Percentiles rank a stretch among this genome's conserved stretches.
These are phyloP conservation scores for Bambusicola thoracicus DNA, from an alignment of 2,113 vertebrate species.

Conservation along the genomic window DNA sequence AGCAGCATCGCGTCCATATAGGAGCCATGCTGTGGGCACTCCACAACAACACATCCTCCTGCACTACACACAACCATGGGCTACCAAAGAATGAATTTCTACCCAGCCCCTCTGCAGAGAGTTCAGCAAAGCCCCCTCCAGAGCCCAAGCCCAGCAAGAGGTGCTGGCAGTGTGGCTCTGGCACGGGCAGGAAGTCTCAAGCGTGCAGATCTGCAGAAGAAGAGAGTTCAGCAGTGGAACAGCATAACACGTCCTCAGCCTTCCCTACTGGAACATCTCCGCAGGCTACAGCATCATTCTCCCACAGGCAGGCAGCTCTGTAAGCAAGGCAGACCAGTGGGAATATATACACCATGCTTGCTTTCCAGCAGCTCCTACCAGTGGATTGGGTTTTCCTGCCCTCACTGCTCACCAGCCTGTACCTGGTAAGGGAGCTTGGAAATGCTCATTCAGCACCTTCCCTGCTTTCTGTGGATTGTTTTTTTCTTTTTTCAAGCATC, in stretches of 20 bases:
- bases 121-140: not conserved
- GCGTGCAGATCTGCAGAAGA: fast-evolving
- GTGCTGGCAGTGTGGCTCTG: not conserved
- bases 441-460: not conserved
- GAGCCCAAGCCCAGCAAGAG: not conserved
- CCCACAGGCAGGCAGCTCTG: not conserved
- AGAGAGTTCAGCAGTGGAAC: not conserved
- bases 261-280: not conserved
- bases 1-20: not conserved
- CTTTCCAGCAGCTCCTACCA: not conserved
- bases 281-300: not conserved
- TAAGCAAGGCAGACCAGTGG: not conserved
- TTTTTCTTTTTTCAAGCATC: not conserved
- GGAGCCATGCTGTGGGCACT: not conserved
- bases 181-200: not conserved
- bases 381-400: not conserved
- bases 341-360: not conserved
- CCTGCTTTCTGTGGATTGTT: not conserved
- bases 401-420: not conserved
- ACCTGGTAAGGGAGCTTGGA: not conserved
- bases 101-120: not conserved
- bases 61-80: not conserved
- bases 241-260: not conserved
- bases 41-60: not conserved
- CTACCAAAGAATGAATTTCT: not conserved